Conservation (phyloP, 1,140 invertebrate species). For the Megalonaias nervosa region DNA sequence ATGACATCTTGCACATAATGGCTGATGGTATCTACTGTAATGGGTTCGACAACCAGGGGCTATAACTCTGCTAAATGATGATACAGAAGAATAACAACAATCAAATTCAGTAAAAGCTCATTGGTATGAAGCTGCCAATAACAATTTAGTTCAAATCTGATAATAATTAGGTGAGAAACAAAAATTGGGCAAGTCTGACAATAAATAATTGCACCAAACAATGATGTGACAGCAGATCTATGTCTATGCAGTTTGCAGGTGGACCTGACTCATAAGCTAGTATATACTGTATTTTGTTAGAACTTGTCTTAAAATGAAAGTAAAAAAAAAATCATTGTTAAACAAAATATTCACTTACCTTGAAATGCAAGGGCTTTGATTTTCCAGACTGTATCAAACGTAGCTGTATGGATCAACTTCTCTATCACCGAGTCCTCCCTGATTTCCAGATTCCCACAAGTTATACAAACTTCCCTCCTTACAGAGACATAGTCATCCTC, state of each 20-base stretch:
- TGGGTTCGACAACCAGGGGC: no score
- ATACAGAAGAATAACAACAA: no score
- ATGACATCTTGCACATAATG: no score
- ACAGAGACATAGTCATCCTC: conserved; percentile 68
- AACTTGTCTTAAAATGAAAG: not conserved
- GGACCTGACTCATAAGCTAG: not conserved
- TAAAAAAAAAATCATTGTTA: no score
- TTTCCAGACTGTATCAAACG: conserved; percentile 70
- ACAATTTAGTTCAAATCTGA: not conserved
- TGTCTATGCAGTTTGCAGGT: not conserved
- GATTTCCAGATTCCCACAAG: conserved; percentile 64
- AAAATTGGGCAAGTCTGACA: not conserved
- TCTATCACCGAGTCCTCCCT: conserved; percentile 62
- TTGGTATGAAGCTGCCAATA: no score
- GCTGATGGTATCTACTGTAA: no score
- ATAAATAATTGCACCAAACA: not conserved
- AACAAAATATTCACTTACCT: conserved; percentile 52
- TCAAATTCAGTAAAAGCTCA: no score
- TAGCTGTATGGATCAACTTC: conserved; percentile 64
- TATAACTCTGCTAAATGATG: no score
- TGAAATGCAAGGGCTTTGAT: conserved; percentile 70
- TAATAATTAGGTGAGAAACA: not conserved
- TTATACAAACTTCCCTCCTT: conserved; percentile 65
- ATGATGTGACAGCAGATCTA: not conserved
- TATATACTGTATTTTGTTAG: no score